These are phyloP conservation scores for Pseudotriccus pelzelni DNA, from an alignment of 2,797 vertebrate species.

Conservation along the genomic window DNA sequence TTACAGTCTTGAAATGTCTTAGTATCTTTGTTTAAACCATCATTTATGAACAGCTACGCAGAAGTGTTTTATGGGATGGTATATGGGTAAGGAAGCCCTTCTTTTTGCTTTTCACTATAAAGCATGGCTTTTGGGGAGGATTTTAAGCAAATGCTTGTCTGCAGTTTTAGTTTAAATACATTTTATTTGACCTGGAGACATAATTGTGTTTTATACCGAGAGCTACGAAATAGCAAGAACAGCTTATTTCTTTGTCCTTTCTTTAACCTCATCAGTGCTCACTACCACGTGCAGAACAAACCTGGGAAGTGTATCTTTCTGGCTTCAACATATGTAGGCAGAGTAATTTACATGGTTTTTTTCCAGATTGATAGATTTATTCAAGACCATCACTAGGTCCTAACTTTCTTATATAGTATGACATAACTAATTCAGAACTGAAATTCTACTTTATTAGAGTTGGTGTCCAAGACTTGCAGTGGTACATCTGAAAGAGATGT, in stretches of 20 bases:
- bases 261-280: background rate
- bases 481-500: background rate
- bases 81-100: background rate
- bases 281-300: background rate
- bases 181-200: background rate
- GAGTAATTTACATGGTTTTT: background rate
- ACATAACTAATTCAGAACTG: background rate
- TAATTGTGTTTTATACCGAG: background rate
- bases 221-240: background rate
- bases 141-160: background rate
- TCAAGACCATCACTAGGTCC: background rate
- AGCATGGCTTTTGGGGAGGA: background rate
- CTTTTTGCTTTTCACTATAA: background rate
- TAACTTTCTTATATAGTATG: background rate
- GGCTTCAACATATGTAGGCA: background rate
- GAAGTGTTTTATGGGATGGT: background rate
- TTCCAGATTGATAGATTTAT: background rate
- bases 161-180: background rate
- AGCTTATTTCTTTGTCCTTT: background rate
- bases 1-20: constrained; percentile 11
- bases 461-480: background rate
- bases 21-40: background rate
- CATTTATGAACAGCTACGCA: background rate
- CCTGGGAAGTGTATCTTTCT: background rate
- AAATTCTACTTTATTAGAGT: background rate